Base-by-base conservation (phyloP, 1,140 invertebrate species). In the Drosophila orosa region DNA sequence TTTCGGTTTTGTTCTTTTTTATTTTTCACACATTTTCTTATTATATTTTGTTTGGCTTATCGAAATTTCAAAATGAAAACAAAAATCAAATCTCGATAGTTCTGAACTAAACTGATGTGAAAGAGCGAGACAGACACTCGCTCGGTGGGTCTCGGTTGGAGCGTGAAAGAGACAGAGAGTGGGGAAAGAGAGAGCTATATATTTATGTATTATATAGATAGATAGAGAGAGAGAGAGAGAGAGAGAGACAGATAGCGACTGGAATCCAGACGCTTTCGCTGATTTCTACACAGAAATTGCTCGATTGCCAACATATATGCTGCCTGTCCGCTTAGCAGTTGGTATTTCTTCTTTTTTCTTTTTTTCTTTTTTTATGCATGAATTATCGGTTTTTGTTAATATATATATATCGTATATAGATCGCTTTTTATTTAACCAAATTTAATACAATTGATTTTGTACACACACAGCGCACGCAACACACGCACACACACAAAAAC, bases 301-400 rank as follows among this genome's bases (percentile, higher is more conserved):
- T 92, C 91, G 91, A 92, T 92, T 92, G 91, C 91, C 90, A 92
- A 91, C 91, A 92, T 92, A 92, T 92, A 92, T 92, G 91, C 91
- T 92, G 91, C 90, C 90, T 90, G 84, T 89, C 77, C 77, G 67
- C 50, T 82, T 60, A 33, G 72, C 80, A 81, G 60, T 86, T 77
- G 68, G 42, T 72, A 62, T 44, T 71, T 59, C 54, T 50, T 58
- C 12, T 12, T 58, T 45, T 61, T 37, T 47, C n/a, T n/a, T n/a
- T n/a, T n/a, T n/a, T n/a, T n/a, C n/a, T 48, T 45, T 71, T 42
- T 50, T 50, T 40, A 47, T 56, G 54, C 31, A 25, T 56, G 47
- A 33, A 63, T 76, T 71, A 69, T 56, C 52, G 59, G 48, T 76
- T 74, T 84, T 84, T 37, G 22, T 85, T 73, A 65, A 66, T 80